Conservation (phyloP, 1,140 invertebrate genomes). For the Calephelis nemesis region DNA sequence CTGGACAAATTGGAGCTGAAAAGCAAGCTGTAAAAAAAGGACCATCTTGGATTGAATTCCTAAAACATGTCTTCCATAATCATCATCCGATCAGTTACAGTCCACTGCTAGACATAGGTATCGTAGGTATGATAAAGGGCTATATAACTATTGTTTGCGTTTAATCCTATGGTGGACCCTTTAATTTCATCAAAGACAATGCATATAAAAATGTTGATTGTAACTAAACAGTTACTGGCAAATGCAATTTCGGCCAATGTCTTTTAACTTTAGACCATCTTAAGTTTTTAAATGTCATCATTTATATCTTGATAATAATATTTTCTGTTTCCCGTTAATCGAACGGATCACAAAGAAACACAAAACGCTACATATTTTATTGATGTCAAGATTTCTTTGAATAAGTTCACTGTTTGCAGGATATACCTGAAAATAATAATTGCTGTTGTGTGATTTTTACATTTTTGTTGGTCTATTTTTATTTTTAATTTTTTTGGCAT, state of each 20-base stretch:
- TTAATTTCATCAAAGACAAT: neutral
- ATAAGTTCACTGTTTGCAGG: too few species aligned
- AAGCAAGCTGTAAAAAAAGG: slow-evolving; percentile 10
- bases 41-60: slow-evolving; percentile 9
- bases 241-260: too few species aligned
- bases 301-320: too few species aligned
- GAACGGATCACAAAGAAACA: too few species aligned
- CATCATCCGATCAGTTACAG: slow-evolving; percentile 18
- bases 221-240: too few species aligned
- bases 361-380: too few species aligned
- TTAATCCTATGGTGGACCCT: neutral
- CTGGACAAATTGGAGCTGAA: slow-evolving; percentile 13
- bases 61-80: slow-evolving; percentile 13
- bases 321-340: too few species aligned
- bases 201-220: too few species aligned
- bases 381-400: too few species aligned
- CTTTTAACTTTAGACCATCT: too few species aligned
- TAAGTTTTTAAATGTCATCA: too few species aligned
- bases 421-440: too few species aligned
- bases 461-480: neutral
- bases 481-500: neutral
- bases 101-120: slow-evolving; percentile 16
- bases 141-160: neutral
- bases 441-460: neutral
- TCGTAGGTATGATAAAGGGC: neutral